Evolutionary conservation across 2,113 vertebrate species (phyloP), one percentile per base, ranked within the genome.

Genomic region (Bubalus kerabau): DNA sequence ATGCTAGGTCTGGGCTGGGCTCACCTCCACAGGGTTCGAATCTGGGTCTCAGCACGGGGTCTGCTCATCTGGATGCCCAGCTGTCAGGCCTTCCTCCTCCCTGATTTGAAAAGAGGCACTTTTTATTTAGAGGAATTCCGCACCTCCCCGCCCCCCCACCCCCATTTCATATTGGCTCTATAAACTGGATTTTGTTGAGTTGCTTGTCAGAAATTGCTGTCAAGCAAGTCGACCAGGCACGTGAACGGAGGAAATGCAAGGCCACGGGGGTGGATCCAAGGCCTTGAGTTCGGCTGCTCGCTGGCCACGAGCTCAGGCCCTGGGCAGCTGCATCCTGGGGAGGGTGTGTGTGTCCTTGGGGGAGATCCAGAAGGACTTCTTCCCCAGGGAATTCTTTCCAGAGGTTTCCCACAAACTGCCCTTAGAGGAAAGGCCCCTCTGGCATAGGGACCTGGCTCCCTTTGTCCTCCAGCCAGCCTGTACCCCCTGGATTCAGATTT

Each of bases 311-410:
- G 94, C 92, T 93, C 71, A 21, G 74, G 30, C 62, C 92, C 64
- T 46, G 21, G 89, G 43, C 86, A 87, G 87, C 81, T 43, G 81
- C 13, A 2, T 78, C 71, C 87, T n/a, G 36, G 71, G 57, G 92
- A 91, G 54, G 56, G 71, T 15, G 7, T 95, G 56, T 95, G 56
- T 95, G 95, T 94, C 94, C 96, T 98, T 96, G 94, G 87, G 87
- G 81, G 62, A 90, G 89, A 67, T 46, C 78, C 28, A 40, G 71
- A 67, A 87, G 87, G 80, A 71, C 90, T 85, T 95, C 24, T 57
- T 90, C 60, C 92, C 90, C 64, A 32, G 71, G 74, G 82, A 90
- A 74, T 62, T 97, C 93, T 94, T 92, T 83, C 93, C 64, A 81
- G 78, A 93, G 82, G 56, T 57, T 97, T 95, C 83, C 88, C 87